Evolutionary conservation across 1,140 invertebrate genomes (phyloP), one percentile per base, ranked within the genome.

Genomic region (Drosophila persimilis): DNA sequence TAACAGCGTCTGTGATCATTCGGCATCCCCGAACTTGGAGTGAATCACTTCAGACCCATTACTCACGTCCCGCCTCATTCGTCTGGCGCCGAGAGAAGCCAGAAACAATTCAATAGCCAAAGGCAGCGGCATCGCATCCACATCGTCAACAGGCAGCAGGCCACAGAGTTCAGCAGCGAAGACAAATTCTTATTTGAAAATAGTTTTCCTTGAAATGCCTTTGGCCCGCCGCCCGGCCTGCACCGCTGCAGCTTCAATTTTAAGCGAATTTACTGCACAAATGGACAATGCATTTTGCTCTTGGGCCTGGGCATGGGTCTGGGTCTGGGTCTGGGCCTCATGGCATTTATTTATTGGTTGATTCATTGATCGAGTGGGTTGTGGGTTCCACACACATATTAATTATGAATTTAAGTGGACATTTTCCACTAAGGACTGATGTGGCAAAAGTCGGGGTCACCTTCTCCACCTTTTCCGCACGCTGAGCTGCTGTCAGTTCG

Each of bases 201-300:
- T 75, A 75, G 73, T 64, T 75, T 75, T 75, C 73, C 73, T 75
- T 75, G 73, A 75, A 75, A 75, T 75, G 72, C 62, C 71, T 75
- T 75, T 75, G 50, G 61, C 17, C 56, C 56, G 13, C 7, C 35
- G 35, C 35, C 35, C 35, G 17, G 17, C 17, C 17, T 17, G 17
- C 17, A 17, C 17, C 4, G 11, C 35, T 13, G 35, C 35, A 39
- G 61, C 29, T 15, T 15, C 17, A 9, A 35, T 69, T 39, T 46
- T 45, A 55, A 20, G 66, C 3, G 45, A 41, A 69, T 48, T 46
- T 35, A 26, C 7, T 26, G 66, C 26, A 35, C 64, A 44, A 58
- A 64, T 73, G 35, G 60, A 43, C 64, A 45, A 57, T 73, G 70
- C 70, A 73, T 56, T 73, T 44, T 45, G 41, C 44, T 56, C 35